Conservation (phyloP, 2,888 invertebrate species). For the Tenthredo mesomela region DNA sequence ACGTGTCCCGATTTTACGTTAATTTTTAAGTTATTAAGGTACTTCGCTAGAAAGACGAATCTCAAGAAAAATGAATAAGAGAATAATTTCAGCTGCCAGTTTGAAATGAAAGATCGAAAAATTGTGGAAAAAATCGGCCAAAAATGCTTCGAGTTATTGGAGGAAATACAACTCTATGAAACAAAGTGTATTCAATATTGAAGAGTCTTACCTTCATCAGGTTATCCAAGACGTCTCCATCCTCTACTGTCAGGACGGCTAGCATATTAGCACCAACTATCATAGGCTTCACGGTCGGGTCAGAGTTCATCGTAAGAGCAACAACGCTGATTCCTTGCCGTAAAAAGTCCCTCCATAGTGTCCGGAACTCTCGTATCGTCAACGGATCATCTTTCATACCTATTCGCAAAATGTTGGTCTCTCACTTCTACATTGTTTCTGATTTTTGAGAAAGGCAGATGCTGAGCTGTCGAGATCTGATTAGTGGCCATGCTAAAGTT, state of each 20-base stretch:
- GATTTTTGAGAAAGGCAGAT: neutral
- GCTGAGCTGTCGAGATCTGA: too few species aligned
- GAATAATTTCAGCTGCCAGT: neutral
- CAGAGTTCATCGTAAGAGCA: slow-evolving; percentile 70
- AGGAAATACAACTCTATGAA: neutral
- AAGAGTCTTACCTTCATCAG: slow-evolving; percentile 24
- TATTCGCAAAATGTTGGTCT: slow-evolving; percentile 52
- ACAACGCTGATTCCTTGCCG: slow-evolving; percentile 70
- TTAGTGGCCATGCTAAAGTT: neutral
- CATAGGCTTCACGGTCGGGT: slow-evolving; percentile 68
- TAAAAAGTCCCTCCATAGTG: slow-evolving; percentile 67
- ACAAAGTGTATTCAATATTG: neutral
- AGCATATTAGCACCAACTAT: slow-evolving; percentile 74
- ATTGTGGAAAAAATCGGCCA: neutral
- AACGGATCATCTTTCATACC: slow-evolving; percentile 65
- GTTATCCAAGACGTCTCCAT: slow-evolving; percentile 22
- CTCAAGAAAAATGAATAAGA: neutral
- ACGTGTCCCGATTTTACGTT: too few species aligned
- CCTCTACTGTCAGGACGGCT: slow-evolving; percentile 57
- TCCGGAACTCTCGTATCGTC: slow-evolving; percentile 63
- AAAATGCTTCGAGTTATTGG: neutral
- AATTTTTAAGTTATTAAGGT: too few species aligned
- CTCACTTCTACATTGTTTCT: neutral
- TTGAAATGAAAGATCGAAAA: neutral
- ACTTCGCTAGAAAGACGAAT: neutral